Percentiles rank a stretch among this genome's conserved stretches.
These are phyloP conservation scores for Acanthaster planci DNA, from an alignment of 35 echinoderm and acorn worm genomes.

Conservation along the genomic window DNA sequence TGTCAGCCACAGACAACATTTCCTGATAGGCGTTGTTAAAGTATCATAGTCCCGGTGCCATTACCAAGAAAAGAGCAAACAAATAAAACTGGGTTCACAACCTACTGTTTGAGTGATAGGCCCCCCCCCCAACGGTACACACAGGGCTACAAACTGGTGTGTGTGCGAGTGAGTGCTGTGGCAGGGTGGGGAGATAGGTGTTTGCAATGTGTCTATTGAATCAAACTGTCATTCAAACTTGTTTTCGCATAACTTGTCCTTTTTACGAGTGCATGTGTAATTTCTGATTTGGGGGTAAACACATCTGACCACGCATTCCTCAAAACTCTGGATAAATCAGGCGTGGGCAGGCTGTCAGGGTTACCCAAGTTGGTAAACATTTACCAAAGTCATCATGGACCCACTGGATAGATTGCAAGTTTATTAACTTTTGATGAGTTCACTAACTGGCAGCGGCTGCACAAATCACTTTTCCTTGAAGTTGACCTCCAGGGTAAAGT, in stretches of 20 bases:
- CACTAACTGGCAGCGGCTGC: background rate
- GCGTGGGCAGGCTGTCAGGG: conserved; percentile 2
- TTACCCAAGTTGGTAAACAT: background rate
- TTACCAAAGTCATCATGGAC: background rate
- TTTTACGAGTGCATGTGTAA: conserved; percentile 15
- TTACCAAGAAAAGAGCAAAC: conserved; percentile 19
- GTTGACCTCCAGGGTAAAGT: background rate
- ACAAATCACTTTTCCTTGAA: background rate
- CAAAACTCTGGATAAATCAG: background rate
- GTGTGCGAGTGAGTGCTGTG: no score
- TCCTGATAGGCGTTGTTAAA: background rate
- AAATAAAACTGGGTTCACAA: background rate
- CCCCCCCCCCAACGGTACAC: no score
- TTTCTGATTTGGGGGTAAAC: conserved; percentile 6
- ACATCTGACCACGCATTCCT: background rate
- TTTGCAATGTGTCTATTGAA: no score
- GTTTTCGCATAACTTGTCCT: conserved; percentile 2
- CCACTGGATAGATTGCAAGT: background rate
- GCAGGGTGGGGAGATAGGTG: no score
- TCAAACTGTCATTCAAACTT: conserved; percentile 8
- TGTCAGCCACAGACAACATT: background rate
- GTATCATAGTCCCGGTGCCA: background rate
- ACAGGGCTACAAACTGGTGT: no score
- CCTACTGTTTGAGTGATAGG: background rate
- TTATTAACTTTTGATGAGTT: conserved; percentile 9